A percentile compares a stretch with the other conserved stretches of the same genome.
phyloP scores from a whole-genome alignment of 2,888 invertebrate genomes.

The Eristalinus sepulchralis region DNA sequence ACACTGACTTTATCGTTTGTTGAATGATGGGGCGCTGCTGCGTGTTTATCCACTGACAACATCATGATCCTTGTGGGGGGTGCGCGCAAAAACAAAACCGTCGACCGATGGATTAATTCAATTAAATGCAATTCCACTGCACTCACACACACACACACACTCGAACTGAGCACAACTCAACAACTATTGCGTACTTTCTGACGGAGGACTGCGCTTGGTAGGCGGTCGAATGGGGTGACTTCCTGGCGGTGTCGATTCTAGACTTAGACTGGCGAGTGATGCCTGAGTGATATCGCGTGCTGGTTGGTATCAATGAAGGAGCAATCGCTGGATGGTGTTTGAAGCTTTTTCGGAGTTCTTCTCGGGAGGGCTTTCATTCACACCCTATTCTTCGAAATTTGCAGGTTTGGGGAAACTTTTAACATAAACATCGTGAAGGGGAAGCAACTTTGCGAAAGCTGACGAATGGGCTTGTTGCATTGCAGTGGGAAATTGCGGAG shows the following conservation, averaged over 20 bases:
- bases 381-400: constrained; percentile 31
- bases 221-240: neutral
- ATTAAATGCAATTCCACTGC: constrained; percentile 41
- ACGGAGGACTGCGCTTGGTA: neutral
- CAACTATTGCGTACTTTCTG: constrained; percentile 26
- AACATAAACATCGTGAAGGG: neutral
- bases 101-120: constrained; percentile 42
- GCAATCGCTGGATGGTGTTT: constrained; percentile 4
- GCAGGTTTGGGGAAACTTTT: neutral
- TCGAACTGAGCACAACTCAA: neutral
- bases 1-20: constrained; percentile 65
- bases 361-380: constrained; percentile 22
- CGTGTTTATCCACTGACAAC: constrained; percentile 55
- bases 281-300: constrained; percentile 22
- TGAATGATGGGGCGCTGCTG: constrained; percentile 50
- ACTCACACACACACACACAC: constrained; percentile 2
- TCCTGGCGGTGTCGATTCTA: constrained; percentile 20
- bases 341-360: constrained; percentile 65
- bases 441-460: constrained; percentile 38
- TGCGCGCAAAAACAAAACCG: constrained; percentile 9
- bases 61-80: constrained; percentile 45
- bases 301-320: constrained; percentile 26
- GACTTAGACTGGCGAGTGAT: constrained; percentile 41
- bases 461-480: constrained; percentile 34
- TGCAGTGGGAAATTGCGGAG: neutral